Base-by-base conservation (phyloP, 2,113 vertebrate species). In the Xenopus borealis region DNA sequence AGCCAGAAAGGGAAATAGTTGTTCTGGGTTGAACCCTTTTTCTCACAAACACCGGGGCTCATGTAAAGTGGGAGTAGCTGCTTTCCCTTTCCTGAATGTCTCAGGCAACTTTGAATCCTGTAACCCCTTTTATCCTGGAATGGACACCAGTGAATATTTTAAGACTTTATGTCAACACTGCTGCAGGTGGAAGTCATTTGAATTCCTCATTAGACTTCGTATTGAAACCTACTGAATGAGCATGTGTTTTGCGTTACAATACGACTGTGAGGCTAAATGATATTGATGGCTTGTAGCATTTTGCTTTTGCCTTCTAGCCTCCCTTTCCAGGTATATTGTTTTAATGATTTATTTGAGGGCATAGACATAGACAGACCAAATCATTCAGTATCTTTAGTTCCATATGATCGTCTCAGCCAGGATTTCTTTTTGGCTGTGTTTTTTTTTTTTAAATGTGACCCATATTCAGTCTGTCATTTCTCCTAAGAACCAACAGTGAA, bases 1-100 rank as follows among this genome's bases (percentile, higher is more conserved):
- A 17, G 20, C 40, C 17, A 61, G 33, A 11, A 16, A 40, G 46
- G 72, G 72, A 75, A 75, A 75, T 68, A 67, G 13, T 62, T 75
- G 52, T 53, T 53, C 19, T 50, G 72, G 72, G 66, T 14, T 20
- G 72, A 57, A 27, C 40, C 19, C 7, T 40, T 46, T 12, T 16
- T 30, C 10, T 45, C 23, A 66, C 50, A 73, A 73, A 46, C 10
- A 10, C 18, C n/a, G 33, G 40, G 50, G 17, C n/a, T 67, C 23
- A 27, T 10, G 27, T 16, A 33, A 8, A 52, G 45, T 46, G 47
- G 62, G 62, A 2, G 62, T 3, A 4, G 30, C 53, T 16, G 18
- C 65, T 45, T 62, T 12, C 65, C 55, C 27, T 50, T 75, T 75
- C 72, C 72, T 68, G 52, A 12, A 14, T 3, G 10, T 20, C 12